Evolutionary conservation across 2,113 vertebrate genomes (phyloP), one percentile per base, ranked within the genome.

Genomic region (Lethenteron reissneri): DNA sequence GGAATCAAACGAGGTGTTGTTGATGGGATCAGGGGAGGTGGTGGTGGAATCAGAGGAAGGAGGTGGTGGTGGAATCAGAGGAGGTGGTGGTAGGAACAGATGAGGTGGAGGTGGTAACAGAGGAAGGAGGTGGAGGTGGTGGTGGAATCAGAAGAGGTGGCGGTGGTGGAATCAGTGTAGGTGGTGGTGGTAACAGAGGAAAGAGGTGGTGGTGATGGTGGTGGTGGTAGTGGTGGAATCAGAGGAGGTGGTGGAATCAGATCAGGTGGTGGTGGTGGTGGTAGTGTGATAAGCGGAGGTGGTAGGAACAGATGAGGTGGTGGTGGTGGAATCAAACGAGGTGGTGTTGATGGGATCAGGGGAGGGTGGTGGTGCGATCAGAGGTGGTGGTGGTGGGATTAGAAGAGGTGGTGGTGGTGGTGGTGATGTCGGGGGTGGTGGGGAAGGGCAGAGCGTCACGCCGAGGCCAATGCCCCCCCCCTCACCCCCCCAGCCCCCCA

Each of bases 191-290:
- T 1, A 59, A 41, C 3, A 11, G 8, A 2, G 19, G 3, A 64
- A 59, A 14, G 64, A 58, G 4, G 14, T 11, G 19, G 4, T 62
- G 74, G 72, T 56, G 72, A 58, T 70, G 71, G 59, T 72, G 62
- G 1, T 60, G 71, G 2, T 9, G 21, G 57, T 58, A 11, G 62
- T 14, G 59, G 57, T 11, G 69, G 64, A 4, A 57, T 9, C 58
- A 11, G 41, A 12, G 41, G 14, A 59, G 15, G 17, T 10, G 15
- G 10, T 15, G 5, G 21, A 57, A 71, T 74, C 72, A 56, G 69
- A 70, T 74, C 71, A 72, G 76, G 72, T 71, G 71, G 58, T 74
- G 70, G 74, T 62, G 64, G 19, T 41, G 25, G 4, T 41, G 25
- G 25, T 41, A 4, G 25, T 41, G 25, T 2, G 3, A 41, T 41